A percentile compares a stretch with the other conserved stretches of the same genome.
Evolutionary conservation across 2,888 invertebrate species (phyloP).

Genomic region (Nemotelus pantherinus): DNA sequence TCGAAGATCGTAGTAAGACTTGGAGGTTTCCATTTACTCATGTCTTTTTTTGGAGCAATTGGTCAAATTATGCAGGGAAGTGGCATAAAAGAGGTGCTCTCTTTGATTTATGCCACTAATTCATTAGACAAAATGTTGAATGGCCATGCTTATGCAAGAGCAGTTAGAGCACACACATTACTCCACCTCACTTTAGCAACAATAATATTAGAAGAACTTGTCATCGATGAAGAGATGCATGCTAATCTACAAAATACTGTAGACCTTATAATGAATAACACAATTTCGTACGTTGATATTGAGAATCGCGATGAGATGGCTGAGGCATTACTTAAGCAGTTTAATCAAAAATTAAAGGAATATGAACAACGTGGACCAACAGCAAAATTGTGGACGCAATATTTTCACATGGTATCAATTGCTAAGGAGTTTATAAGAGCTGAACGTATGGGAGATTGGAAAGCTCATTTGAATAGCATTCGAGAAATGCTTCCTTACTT

Average conservation of each 20-base stretch:
- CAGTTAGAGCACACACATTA: conserved; percentile 51
- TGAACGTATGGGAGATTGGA: conserved; percentile 59
- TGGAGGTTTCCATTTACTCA: conserved; percentile 54
- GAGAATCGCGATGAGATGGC: conserved; percentile 56
- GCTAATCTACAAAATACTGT: not conserved
- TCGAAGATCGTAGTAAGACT: conserved; percentile 43
- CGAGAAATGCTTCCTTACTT: conserved; percentile 61
- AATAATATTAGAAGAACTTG: conserved; percentile 56
- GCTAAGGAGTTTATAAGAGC: conserved; percentile 60
- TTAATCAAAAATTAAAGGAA: too few species aligned
- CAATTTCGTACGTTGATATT: conserved; percentile 57
- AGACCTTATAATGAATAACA: conserved; percentile 49
- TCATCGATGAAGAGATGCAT: conserved; percentile 54
- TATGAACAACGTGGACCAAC: too few species aligned
- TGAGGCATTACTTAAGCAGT: conserved; percentile 34
- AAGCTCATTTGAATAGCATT: conserved; percentile 59
- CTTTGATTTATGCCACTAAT: conserved; percentile 55
- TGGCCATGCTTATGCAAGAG: conserved; percentile 54
- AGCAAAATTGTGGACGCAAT: conserved; percentile 56
- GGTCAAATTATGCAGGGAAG: conserved; percentile 62
- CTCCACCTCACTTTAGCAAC: conserved; percentile 56
- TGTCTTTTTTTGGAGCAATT: conserved; percentile 60
- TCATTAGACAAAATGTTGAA: conserved; percentile 56
- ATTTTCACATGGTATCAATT: conserved; percentile 59
- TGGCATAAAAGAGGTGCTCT: conserved; percentile 58